Evolutionary conservation across 2,113 vertebrate genomes (phyloP).

Genomic region (Lontra canadensis): DNA sequence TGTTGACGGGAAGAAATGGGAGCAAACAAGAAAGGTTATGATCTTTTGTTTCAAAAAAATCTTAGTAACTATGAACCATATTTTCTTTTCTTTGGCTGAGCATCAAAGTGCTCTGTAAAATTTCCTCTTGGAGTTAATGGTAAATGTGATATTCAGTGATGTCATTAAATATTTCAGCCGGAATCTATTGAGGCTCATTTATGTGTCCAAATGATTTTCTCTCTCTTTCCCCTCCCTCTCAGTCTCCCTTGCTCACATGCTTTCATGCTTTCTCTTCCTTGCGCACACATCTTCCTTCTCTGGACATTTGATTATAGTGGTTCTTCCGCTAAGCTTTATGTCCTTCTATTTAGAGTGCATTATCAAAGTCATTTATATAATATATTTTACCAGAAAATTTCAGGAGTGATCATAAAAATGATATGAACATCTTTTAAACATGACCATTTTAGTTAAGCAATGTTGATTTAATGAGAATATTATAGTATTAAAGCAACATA

Average conservation of each 20-base stretch:
- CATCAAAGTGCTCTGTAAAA: background rate
- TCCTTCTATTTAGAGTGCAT: background rate
- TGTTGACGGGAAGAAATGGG: background rate
- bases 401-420: background rate
- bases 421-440: background rate
- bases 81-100: background rate
- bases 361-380: background rate
- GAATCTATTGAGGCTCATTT: background rate
- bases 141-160: background rate
- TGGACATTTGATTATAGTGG: background rate
- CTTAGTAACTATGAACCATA: background rate
- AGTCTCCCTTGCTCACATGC: background rate
- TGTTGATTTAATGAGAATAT: conserved; percentile 60
- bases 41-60: background rate
- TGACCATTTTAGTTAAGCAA: conserved; percentile 18
- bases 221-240: background rate
- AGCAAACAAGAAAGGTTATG: background rate
- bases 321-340: conserved; percentile 55
- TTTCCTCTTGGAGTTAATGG: background rate
- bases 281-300: background rate
- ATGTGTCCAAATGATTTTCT: background rate
- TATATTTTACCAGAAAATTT: conserved; percentile 27
- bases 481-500: conserved; percentile 42
- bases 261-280: background rate
- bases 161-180: background rate